These are phyloP conservation scores for Clamator glandarius DNA, from an alignment of 2,797 vertebrate genomes.

Conservation along the genomic window DNA sequence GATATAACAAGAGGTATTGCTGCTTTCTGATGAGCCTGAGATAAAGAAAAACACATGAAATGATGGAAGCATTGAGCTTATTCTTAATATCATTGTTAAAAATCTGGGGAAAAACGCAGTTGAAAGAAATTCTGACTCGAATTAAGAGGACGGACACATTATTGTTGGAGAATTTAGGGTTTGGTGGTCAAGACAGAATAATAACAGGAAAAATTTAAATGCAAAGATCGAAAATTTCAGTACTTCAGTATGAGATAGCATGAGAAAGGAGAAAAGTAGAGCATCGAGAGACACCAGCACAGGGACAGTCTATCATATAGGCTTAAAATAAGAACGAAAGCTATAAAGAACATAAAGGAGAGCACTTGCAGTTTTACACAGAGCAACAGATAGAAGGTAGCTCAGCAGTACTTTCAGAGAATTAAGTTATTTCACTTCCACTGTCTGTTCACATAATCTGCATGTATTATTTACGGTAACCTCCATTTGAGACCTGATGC, in stretches of 20 bases:
- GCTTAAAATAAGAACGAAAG: neutral
- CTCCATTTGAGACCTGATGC: neutral
- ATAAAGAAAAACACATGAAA: neutral
- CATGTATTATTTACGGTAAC: neutral
- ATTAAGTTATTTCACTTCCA: neutral
- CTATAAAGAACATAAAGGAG: neutral
- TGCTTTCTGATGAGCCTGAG: neutral
- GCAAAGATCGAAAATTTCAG: neutral
- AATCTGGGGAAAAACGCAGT: neutral
- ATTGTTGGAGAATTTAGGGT: neutral
- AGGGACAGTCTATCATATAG: accelerated
- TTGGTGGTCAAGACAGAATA: neutral
- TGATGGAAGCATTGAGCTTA: too few species aligned
- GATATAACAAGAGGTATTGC: neutral
- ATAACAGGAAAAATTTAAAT: neutral
- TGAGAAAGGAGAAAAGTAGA: neutral
- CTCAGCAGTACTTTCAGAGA: neutral
- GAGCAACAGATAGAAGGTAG: neutral
- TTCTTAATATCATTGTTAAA: neutral
- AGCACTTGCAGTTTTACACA: neutral
- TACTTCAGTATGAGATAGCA: neutral
- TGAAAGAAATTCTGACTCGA: neutral
- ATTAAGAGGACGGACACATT: neutral
- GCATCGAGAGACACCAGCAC: neutral
- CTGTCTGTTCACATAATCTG: neutral